Base-by-base conservation (phyloP, 30 jellyfish, hydroid and myxozoan species). In the Sanderia malayensis region DNA sequence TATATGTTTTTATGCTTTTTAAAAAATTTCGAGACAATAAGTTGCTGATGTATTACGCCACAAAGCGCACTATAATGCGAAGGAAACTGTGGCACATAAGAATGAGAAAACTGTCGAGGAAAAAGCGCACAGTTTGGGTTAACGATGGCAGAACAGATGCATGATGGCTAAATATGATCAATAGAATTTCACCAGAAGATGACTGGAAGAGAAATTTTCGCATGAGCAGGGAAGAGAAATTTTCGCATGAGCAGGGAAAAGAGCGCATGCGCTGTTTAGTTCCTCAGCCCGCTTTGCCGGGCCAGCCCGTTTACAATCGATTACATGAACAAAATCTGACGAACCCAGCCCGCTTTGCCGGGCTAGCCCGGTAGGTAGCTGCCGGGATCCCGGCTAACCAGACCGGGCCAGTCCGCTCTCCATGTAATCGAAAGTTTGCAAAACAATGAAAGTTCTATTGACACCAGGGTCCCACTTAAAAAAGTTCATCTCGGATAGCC, bases 181-280 rank as follows among this genome's bases (percentile, higher is more conserved):
- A n/a, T n/a, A n/a, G n/a, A n/a, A n/a, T n/a, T n/a, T n/a, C n/a
- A n/a, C n/a, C n/a, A n/a, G n/a, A 32, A 20, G 71, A 70, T 31
- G 67, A 15, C 46, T 70, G 82, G 82, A 70, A 70, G 58, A 64
- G 53, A 24, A 73, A 83, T 32, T 72, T 72, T 55, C 88, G 88
- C 15, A 58, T 72, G 70, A 27, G 75, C 44, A n/a, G n/a, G n/a
- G n/a, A n/a, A n/a, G n/a, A n/a, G n/a, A n/a, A n/a, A n/a, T n/a
- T n/a, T n/a, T n/a, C n/a, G n/a, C n/a, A n/a, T n/a, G n/a, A n/a
- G n/a, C n/a, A n/a, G n/a, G n/a, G n/a, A n/a, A n/a, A n/a, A 33
- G 67, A 28, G 80, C n/a, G n/a, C n/a, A n/a, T n/a, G n/a, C n/a
- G n/a, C n/a, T n/a, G 46, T n/a, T 49, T 49, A 58, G 34, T 21